These are phyloP conservation scores for Sebastes matsubarae DNA, from an alignment of 2,797 vertebrate species.

Conservation along the genomic window DNA sequence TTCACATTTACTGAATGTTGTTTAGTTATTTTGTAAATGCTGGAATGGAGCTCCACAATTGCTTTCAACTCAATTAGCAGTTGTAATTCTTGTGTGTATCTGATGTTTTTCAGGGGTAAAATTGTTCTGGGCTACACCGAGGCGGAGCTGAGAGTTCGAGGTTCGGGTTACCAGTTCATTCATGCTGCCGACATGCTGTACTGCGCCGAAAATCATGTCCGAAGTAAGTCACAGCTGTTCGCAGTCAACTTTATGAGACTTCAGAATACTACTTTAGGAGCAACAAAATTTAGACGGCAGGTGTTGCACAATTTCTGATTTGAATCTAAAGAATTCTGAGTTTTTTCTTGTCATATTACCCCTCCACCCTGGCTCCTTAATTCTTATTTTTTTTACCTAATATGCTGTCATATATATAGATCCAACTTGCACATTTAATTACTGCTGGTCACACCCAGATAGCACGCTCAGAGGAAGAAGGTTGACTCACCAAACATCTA, in stretches of 20 bases:
- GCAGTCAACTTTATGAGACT: too few relatives aligned
- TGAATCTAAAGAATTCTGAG: too few relatives aligned
- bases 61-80: neutral
- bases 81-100: neutral
- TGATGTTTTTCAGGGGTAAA: constrained; percentile 67
- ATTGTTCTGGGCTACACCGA: constrained; percentile 82
- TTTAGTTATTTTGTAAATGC: too few relatives aligned
- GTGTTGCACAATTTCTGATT: too few relatives aligned
- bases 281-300: too few relatives aligned
- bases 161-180: constrained; percentile 83
- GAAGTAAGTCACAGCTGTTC: constrained; percentile 70
- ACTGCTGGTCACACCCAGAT: neutral
- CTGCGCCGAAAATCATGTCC: constrained; percentile 81
- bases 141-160: constrained; percentile 79
- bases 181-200: constrained; percentile 83
- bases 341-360: too few relatives aligned
- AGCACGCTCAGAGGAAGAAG: neutral
- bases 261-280: too few relatives aligned
- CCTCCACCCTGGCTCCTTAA: neutral
- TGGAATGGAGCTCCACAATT: too few relatives aligned
- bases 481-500: neutral
- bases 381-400: neutral
- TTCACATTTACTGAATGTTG: neutral
- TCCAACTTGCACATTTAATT: neutral
- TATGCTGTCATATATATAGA: too few relatives aligned